phyloP scores from a whole-genome alignment of 2,113 vertebrate genomes.

The Potamarius usumacintae region DNA sequence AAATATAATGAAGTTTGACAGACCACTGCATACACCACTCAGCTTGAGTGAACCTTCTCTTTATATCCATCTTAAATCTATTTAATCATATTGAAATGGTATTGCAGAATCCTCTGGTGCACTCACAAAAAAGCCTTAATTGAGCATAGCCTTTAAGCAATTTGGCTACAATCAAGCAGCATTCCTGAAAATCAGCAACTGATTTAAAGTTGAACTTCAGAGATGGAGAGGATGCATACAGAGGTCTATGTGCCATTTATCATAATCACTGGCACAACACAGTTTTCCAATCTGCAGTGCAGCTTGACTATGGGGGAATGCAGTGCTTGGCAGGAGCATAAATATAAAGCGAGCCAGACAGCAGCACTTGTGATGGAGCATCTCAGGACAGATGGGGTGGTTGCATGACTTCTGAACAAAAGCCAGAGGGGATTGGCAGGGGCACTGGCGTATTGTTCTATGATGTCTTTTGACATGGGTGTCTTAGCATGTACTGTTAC shows the following conservation, averaged over 20 bases:
- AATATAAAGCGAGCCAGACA: conserved; percentile 48
- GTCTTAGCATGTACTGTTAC: conserved; percentile 37
- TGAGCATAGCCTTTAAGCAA: conserved; percentile 3
- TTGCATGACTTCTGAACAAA: conserved; percentile 52
- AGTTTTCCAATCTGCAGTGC: conserved; percentile 53
- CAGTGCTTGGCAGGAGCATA: conserved; percentile 48
- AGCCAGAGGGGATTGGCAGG: conserved; percentile 49
- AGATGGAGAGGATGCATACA: conserved; percentile 35
- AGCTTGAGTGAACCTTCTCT: neutral
- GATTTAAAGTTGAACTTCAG: conserved; percentile 13
- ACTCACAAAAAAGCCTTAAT: neutral
- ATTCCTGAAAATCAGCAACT: conserved; percentile 27
- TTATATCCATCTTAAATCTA: conserved; percentile 1
- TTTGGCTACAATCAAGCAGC: conserved; percentile 12
- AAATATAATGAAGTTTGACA: neutral
- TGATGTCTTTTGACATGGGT: conserved; percentile 48
- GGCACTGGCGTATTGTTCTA: conserved; percentile 45
- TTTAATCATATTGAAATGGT: conserved; percentile 24
- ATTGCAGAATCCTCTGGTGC: conserved; percentile 15
- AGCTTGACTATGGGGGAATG: conserved; percentile 42
- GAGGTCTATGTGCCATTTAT: conserved; percentile 36
- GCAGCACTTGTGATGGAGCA: conserved; percentile 47
- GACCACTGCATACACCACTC: neutral
- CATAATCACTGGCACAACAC: conserved; percentile 46
- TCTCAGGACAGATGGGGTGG: conserved; percentile 54